Percentiles rank a stretch among this genome's conserved stretches.
phyloP scores from a whole-genome alignment of 37 sponge, comb jelly and placozoan species.

The Haliclona indistincta region DNA sequence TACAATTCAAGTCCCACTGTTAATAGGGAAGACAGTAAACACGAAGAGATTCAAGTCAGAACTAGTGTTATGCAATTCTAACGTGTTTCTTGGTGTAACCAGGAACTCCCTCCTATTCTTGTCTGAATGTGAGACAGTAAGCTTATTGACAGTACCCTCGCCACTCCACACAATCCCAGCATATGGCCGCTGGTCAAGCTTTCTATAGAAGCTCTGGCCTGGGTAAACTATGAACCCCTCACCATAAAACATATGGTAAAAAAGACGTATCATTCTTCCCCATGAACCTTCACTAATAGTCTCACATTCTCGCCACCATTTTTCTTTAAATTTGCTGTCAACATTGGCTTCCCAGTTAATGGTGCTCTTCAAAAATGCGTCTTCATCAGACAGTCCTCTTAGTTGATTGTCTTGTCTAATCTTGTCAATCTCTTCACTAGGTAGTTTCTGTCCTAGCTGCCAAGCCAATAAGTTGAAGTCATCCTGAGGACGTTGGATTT shows the following conservation, averaged over 20 bases:
- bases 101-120: slow-evolving; percentile 61
- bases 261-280: slow-evolving; percentile 67
- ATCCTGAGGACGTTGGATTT: slow-evolving; percentile 90
- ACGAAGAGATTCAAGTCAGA: slow-evolving; percentile 39
- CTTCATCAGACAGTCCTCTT: slow-evolving; percentile 53
- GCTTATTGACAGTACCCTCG: slow-evolving; percentile 63
- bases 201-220: slow-evolving; percentile 25
- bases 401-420: slow-evolving; percentile 53
- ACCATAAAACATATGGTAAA: slow-evolving; percentile 88
- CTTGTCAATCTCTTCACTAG: slow-evolving; percentile 1
- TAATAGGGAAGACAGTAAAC: slow-evolving; percentile 75
- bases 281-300: slow-evolving; percentile 66
- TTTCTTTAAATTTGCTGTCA: slow-evolving; percentile 45
- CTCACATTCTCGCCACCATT: slow-evolving; percentile 72
- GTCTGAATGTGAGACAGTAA: slow-evolving; percentile 3
- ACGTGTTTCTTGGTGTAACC: slow-evolving; percentile 49
- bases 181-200: slow-evolving; percentile 50
- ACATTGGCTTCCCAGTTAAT: slow-evolving; percentile 79
- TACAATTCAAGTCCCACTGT: not conserved
- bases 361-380: slow-evolving; percentile 43
- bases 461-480: slow-evolving; percentile 88
- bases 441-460: slow-evolving; percentile 64
- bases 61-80: slow-evolving; percentile 51
- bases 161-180: slow-evolving; percentile 91
- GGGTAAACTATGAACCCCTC: slow-evolving; percentile 74